Evolutionary conservation across 2,888 invertebrate species (phyloP).

Genomic region (Thymelicus lineola): DNA sequence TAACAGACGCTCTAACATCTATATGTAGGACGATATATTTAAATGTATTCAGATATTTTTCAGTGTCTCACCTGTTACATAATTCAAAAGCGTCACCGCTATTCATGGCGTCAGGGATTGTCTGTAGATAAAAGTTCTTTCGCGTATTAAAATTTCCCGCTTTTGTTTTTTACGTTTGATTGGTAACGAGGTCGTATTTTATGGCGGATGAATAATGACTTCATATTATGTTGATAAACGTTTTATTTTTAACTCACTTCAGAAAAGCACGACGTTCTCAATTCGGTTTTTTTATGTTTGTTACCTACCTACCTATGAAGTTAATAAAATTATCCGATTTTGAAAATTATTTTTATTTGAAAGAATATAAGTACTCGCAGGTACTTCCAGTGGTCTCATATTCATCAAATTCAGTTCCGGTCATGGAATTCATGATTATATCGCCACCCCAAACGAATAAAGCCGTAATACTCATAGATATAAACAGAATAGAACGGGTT

Average conservation of each 20-base stretch:
- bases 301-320: too few relatives aligned
- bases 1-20: too few relatives aligned
- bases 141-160: constrained; percentile 26
- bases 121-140: constrained; percentile 29
- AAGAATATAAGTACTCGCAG: too few relatives aligned
- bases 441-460: too few relatives aligned
- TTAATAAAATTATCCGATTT: too few relatives aligned
- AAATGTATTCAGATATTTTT: constrained; percentile 30
- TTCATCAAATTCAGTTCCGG: not conserved
- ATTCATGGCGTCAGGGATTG: constrained; percentile 27
- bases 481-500: too few relatives aligned
- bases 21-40: not conserved
- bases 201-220: constrained; percentile 1
- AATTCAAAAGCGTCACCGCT: constrained; percentile 26
- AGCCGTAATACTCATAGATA: too few relatives aligned
- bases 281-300: not conserved
- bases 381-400: too few relatives aligned
- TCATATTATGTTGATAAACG: not conserved
- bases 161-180: constrained; percentile 26
- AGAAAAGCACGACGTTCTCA: not conserved
- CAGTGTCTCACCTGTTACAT: constrained; percentile 24
- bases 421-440: constrained; percentile 1
- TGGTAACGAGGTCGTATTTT: constrained; percentile 16
- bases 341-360: too few relatives aligned
- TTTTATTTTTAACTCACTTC: not conserved